Conservation (phyloP, 64 coral and sea anemone species). For the Porites australiensis region DNA sequence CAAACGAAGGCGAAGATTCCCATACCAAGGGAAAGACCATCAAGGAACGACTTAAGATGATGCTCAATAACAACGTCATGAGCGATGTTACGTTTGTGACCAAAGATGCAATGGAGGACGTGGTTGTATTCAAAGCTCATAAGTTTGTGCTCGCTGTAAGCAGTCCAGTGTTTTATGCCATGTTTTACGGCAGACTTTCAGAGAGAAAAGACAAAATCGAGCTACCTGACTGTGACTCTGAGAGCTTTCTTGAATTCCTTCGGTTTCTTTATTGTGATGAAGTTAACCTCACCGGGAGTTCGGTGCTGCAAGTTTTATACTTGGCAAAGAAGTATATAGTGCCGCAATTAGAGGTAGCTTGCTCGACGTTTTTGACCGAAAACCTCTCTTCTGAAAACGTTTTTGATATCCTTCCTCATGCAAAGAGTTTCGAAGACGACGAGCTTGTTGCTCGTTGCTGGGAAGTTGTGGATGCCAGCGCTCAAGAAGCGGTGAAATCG, state of each 20-base stretch:
- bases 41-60: conserved; percentile 18
- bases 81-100: conserved; percentile 44
- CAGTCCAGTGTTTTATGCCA: conserved; percentile 63
- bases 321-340: conserved; percentile 79
- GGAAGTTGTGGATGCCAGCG: conserved; percentile 53
- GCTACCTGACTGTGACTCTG: conserved; percentile 51
- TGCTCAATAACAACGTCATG: conserved; percentile 55
- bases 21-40: conserved; percentile 33
- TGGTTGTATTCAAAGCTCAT: conserved; percentile 17
- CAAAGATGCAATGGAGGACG: background rate
- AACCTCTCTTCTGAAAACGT: conserved; percentile 55
- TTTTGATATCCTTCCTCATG: conserved; percentile 60
- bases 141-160: conserved; percentile 57
- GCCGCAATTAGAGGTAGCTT: conserved; percentile 30
- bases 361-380: conserved; percentile 41
- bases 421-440: conserved; percentile 44
- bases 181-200: conserved; percentile 53
- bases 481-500: conserved; percentile 9
- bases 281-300: conserved; percentile 2
- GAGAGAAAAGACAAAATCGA: conserved; percentile 16
- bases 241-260: conserved; percentile 52
- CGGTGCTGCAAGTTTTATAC: conserved; percentile 61
- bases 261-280: conserved; percentile 76
- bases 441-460: conserved; percentile 50
- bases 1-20: background rate